These are phyloP conservation scores for Sitobion miscanthi DNA, from an alignment of 1,140 invertebrate genomes.

Conservation along the genomic window DNA sequence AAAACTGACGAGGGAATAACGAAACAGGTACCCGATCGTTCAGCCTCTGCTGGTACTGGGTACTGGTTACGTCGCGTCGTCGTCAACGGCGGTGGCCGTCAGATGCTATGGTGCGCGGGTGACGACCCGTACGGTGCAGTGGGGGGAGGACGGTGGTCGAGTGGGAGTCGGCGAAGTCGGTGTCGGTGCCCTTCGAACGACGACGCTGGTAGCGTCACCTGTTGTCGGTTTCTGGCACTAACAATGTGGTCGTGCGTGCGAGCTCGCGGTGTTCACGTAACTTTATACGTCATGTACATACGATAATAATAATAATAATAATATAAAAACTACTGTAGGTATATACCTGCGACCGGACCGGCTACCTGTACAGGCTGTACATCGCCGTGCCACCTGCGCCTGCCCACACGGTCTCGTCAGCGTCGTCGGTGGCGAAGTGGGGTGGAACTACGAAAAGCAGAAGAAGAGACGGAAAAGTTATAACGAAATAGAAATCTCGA, in stretches of 20 bases:
- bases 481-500: slow-evolving; percentile 9
- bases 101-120: background rate
- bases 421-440: background rate
- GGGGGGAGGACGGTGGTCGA: background rate
- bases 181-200: slow-evolving; percentile 54
- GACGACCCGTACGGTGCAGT: background rate
- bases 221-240: slow-evolving; percentile 35
- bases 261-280: background rate
- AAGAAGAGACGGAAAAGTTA: background rate
- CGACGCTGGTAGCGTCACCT: slow-evolving; percentile 32
- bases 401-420: background rate
- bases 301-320: background rate
- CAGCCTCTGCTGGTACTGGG: slow-evolving; percentile 32
- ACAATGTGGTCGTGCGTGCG: background rate
- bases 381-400: background rate
- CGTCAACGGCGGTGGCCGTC: background rate
- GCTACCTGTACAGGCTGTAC: slow-evolving; percentile 45
- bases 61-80: background rate
- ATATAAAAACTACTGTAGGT: slow-evolving; percentile 32
- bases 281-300: background rate
- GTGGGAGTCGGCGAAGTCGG: slow-evolving; percentile 32
- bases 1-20: background rate
- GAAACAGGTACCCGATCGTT: background rate
- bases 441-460: background rate
- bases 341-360: background rate